Evolutionary conservation across 2,888 invertebrate genomes (phyloP), one percentile per base, ranked within the genome.

Genomic region (Eretmocerus hayati): DNA sequence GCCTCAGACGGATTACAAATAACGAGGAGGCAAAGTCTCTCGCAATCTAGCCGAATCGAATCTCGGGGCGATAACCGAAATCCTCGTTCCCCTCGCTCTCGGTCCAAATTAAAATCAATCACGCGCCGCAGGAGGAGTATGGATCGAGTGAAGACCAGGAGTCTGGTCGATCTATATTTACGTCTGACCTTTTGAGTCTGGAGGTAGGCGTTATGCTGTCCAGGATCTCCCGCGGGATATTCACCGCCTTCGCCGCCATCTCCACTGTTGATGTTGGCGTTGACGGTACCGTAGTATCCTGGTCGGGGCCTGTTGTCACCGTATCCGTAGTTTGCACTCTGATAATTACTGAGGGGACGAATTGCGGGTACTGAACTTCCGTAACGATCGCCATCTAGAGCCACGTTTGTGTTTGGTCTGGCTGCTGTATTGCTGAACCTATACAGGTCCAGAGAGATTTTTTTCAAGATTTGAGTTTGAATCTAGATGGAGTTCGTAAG

Each of bases 151-250:
- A n/a, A n/a, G n/a, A n/a, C n/a, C n/a, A n/a, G n/a, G n/a, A n/a
- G n/a, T n/a, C n/a, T n/a, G n/a, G n/a, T n/a, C n/a, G n/a, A n/a
- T n/a, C n/a, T n/a, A n/a, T n/a, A n/a, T n/a, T n/a, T n/a, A n/a
- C n/a, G n/a, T n/a, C n/a, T n/a, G n/a, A 53, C 53, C 59, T 67
- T 67, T 46, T 67, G 67, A 4, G 67, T 58, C 21, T 67, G 64
- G 26, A 67, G 56, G 52, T 62, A 62, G 32, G 49, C 8, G 31
- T 11, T n/a, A 52, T n/a, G n/a, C n/a, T n/a, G n/a, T n/a, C 53
- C 5, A 56, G 46, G 11, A 48, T 49, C 13, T 18, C 22, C 11
- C 23, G 54, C 41, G 11, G 59, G 41, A 20, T 53, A 52, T 9
- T 56, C 50, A 21, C 51, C 53, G 22, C 22, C 35, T n/a, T 48